phyloP scores from a whole-genome alignment of 2,113 vertebrate genomes.

The Esox niger region DNA sequence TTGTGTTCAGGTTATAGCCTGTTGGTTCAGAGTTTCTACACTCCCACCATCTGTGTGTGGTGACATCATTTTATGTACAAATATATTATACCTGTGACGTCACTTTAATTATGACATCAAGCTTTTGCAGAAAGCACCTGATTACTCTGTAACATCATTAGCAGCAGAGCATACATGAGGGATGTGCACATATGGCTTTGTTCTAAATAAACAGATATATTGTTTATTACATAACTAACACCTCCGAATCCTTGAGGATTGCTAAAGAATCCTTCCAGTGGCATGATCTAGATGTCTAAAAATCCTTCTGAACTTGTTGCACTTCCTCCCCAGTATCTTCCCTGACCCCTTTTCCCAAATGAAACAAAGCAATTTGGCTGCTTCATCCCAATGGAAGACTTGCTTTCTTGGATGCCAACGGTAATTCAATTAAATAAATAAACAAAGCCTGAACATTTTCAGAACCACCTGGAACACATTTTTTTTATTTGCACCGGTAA shows the following conservation, averaged over 20 bases:
- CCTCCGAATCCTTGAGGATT: constrained; percentile 13
- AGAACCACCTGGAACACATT: constrained; percentile 41
- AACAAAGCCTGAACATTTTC: constrained; percentile 35
- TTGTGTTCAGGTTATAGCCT: constrained; percentile 13
- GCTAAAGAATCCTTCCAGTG: constrained; percentile 7
- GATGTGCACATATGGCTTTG: constrained; percentile 24
- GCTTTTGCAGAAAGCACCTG: constrained; percentile 27
- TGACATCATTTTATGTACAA: constrained; percentile 18
- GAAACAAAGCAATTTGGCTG: constrained; percentile 27
- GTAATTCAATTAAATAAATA: constrained; percentile 44
- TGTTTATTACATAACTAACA: constrained; percentile 17
- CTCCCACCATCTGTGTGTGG: constrained; percentile 15
- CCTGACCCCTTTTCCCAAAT: constrained; percentile 25
- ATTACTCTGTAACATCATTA: constrained; percentile 26
- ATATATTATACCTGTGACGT: constrained; percentile 24
- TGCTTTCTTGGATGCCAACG: not conserved
- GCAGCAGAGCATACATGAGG: not conserved
- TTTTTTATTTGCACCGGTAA: constrained; percentile 40
- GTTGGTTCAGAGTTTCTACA: constrained; percentile 7
- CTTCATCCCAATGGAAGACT: not conserved
- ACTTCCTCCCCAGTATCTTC: constrained; percentile 24
- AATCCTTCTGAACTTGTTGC: constrained; percentile 9
- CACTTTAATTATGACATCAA: constrained; percentile 10
- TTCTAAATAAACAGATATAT: not conserved
- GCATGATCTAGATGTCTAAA: too few relatives aligned